Evolutionary conservation across 1,140 invertebrate species (phyloP).

Genomic region (Euwallacea fornicatus): DNA sequence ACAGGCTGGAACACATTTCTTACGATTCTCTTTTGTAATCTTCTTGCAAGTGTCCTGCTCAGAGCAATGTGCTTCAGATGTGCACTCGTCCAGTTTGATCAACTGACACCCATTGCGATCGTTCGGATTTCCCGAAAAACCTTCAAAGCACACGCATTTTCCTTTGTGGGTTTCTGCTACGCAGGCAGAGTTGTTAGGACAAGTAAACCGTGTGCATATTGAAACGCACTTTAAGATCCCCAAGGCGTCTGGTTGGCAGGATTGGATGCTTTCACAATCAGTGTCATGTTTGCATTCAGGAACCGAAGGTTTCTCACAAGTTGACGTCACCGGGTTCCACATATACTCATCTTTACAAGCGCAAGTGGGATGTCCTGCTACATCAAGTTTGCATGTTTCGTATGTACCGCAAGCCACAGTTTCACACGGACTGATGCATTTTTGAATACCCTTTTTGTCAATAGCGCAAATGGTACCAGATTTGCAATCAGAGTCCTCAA

Average conservation of each 20-base stretch:
- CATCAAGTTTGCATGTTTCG: conserved; percentile 73
- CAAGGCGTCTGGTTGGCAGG: conserved; percentile 79
- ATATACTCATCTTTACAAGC: conserved; percentile 74
- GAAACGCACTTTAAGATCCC: conserved; percentile 80
- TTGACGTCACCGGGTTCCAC: conserved; percentile 79
- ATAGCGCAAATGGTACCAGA: conserved; percentile 63
- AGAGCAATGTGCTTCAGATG: conserved; percentile 76
- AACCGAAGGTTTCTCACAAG: conserved; percentile 81
- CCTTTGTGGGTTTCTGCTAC: conserved; percentile 72
- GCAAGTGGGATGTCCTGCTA: conserved; percentile 69
- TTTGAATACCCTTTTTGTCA: conserved; percentile 61
- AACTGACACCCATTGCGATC: conserved; percentile 81
- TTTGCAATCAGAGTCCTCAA: conserved; percentile 69
- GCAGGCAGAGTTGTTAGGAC: conserved; percentile 80
- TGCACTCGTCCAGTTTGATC: conserved; percentile 71
- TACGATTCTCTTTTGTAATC: conserved; percentile 45
- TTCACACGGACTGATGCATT: conserved; percentile 76
- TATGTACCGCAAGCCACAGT: conserved; percentile 78
- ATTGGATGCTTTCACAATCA: conserved; percentile 69
- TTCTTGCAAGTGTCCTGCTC: conserved; percentile 75
- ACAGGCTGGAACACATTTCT: conserved; percentile 73
- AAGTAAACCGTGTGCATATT: conserved; percentile 78
- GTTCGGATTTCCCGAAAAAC: conserved; percentile 84
- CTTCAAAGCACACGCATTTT: conserved; percentile 76
- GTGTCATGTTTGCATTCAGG: conserved; percentile 74